Percentiles rank a stretch among this genome's conserved stretches.
Conservation (phyloP, 37 sponge, comb jelly and placozoan species). For the Ephydatia muelleri region DNA sequence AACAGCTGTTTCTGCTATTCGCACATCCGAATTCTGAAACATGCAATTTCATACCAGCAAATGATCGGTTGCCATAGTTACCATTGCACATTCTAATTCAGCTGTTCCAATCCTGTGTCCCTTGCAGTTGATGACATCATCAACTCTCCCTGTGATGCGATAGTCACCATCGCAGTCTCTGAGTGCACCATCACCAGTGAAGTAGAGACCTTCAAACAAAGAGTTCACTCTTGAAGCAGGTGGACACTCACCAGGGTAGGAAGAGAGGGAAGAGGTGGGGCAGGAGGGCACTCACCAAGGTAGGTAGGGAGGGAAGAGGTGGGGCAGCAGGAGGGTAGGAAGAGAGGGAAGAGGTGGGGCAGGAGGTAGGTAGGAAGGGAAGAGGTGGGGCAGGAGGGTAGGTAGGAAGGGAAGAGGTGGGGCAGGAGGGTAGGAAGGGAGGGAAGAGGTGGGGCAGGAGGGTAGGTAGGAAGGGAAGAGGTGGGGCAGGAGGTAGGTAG, state of each 20-base stretch:
- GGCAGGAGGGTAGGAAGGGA: too few species aligned
- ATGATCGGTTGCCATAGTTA: not conserved
- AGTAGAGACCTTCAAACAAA: conserved; percentile 52
- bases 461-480: too few species aligned
- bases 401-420: too few species aligned
- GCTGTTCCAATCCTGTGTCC: conserved; percentile 90
- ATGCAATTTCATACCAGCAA: not conserved
- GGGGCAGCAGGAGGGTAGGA: too few species aligned
- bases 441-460: too few species aligned
- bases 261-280: too few species aligned
- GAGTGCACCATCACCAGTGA: conserved; percentile 79
- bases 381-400: too few species aligned
- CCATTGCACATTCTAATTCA: conserved; percentile 86
- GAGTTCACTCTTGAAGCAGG: not conserved
- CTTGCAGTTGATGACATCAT: conserved; percentile 87
- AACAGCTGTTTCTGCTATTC: conserved; percentile 88
- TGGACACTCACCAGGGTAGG: conserved; percentile 36
- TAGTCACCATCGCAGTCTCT: conserved; percentile 83
- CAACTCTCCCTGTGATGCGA: conserved; percentile 84
- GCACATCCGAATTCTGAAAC: conserved; percentile 42
- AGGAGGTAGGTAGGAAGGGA: too few species aligned
- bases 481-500: too few species aligned
- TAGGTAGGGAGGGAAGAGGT: too few species aligned
- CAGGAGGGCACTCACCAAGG: conserved; percentile 29
- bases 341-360: too few species aligned